These are phyloP conservation scores for Eupithecia insigniata DNA, from an alignment of 2,888 invertebrate genomes.

Conservation along the genomic window DNA sequence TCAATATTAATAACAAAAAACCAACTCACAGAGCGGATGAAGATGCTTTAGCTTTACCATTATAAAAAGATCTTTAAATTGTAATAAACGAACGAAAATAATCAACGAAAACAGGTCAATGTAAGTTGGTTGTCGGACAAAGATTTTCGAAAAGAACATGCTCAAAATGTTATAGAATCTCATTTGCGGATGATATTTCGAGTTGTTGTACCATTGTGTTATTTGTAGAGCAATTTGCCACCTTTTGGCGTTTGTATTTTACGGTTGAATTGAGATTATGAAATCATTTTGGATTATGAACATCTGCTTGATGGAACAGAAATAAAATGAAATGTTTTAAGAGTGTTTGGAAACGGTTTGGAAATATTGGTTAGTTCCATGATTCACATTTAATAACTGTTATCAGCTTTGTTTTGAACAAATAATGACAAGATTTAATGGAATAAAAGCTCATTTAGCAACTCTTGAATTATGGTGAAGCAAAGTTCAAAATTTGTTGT, in stretches of 20 bases:
- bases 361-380: background rate
- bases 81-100: conserved; percentile 26
- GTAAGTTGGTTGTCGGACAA: conserved; percentile 62
- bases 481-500: background rate
- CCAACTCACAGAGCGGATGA: conserved; percentile 68
- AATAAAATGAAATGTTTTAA: background rate
- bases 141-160: conserved; percentile 74
- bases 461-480: background rate
- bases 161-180: conserved; percentile 80
- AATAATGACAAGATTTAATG: background rate
- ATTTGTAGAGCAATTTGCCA: conserved; percentile 54
- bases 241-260: conserved; percentile 50
- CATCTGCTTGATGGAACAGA: conserved; percentile 24
- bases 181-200: conserved; percentile 62
- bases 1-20: conserved; percentile 69
- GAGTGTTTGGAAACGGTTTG: background rate
- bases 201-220: conserved; percentile 52
- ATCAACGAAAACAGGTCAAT: conserved; percentile 45
- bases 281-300: conserved; percentile 19
- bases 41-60: conserved; percentile 51
- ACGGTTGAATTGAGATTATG: conserved; percentile 27
- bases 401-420: background rate
- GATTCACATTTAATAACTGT: background rate
- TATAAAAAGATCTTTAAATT: conserved; percentile 52
- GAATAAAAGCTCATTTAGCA: background rate